Conservation (phyloP, 1,140 invertebrate genomes). For the Drosophila sp. region DNA sequence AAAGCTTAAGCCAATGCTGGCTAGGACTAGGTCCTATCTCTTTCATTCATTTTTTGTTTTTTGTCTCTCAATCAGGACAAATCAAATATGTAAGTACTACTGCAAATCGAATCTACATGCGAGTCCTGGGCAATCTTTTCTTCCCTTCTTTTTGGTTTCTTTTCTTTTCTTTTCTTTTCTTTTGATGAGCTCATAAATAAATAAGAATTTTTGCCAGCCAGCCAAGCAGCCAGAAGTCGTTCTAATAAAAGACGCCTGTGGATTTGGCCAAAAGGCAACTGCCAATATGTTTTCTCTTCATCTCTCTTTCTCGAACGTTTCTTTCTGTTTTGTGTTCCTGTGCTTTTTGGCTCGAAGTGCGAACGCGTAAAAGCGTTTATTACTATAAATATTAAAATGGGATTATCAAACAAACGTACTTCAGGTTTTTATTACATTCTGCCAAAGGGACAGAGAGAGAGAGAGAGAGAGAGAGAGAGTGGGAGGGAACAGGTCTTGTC, state of each 20-base stretch:
- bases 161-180: slow-evolving; percentile 1
- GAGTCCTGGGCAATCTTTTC: slow-evolving; percentile 9
- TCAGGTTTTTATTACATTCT: slow-evolving; percentile 63
- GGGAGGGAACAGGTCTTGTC: neutral
- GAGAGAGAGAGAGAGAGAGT: neutral
- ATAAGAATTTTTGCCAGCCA: slow-evolving; percentile 24
- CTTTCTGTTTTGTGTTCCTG: neutral
- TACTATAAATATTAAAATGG: slow-evolving; percentile 71
- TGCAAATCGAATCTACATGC: slow-evolving; percentile 25
- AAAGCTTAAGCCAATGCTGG: neutral
- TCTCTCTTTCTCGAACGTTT: no score
- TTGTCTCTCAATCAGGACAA: slow-evolving; percentile 22
- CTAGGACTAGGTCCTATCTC: neutral
- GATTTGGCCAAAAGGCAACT: slow-evolving; percentile 16
- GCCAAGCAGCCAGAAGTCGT: slow-evolving; percentile 16
- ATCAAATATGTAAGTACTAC: slow-evolving; percentile 28
- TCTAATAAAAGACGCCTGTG: slow-evolving; percentile 26
- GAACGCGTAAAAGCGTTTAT: slow-evolving; percentile 64
- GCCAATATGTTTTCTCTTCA: slow-evolving; percentile 36
- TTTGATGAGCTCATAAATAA: slow-evolving; percentile 29
- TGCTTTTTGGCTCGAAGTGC: slow-evolving; percentile 28
- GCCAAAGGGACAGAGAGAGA: slow-evolving; percentile 13
- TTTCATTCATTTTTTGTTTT: neutral
- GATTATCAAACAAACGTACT: slow-evolving; percentile 66
- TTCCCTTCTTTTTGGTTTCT: neutral